Evolutionary conservation across 2,888 invertebrate genomes (phyloP).

Genomic region (Lepidochitona cinerea): DNA sequence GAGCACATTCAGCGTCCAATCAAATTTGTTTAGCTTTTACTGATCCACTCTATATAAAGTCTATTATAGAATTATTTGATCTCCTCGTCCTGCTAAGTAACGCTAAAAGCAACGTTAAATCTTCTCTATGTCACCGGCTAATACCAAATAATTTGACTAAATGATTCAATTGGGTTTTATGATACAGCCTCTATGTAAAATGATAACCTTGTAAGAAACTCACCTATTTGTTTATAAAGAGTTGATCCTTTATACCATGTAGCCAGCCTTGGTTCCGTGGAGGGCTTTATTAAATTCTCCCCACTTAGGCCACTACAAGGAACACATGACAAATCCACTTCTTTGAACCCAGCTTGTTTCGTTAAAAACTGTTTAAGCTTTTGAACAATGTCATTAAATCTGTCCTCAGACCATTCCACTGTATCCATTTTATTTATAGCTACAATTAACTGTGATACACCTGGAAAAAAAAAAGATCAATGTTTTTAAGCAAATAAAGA

Average conservation of each 20-base stretch:
- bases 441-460: slow-evolving; percentile 93
- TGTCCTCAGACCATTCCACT: slow-evolving; percentile 89
- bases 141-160: too few species aligned
- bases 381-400: slow-evolving; percentile 90
- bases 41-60: too few species aligned
- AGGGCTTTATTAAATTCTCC: slow-evolving; percentile 85
- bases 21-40: too few species aligned
- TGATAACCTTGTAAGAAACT: too few species aligned
- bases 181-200: too few species aligned
- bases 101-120: too few species aligned
- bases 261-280: slow-evolving; percentile 77
- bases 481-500: background rate
- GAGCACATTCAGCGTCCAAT: too few species aligned
- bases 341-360: slow-evolving; percentile 94
- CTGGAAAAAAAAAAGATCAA: slow-evolving; percentile 71
- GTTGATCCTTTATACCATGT: slow-evolving; percentile 87
- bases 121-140: too few species aligned
- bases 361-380: slow-evolving; percentile 82
- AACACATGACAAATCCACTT: slow-evolving; percentile 87
- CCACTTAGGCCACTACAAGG: slow-evolving; percentile 98
- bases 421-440: slow-evolving; percentile 98
- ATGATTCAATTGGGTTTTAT: too few species aligned
- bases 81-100: too few species aligned
- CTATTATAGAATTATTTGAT: too few species aligned
- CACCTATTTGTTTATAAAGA: slow-evolving; percentile 87